Conservation (phyloP, 2,113 vertebrate species). For the Argyrosomus japonicus region DNA sequence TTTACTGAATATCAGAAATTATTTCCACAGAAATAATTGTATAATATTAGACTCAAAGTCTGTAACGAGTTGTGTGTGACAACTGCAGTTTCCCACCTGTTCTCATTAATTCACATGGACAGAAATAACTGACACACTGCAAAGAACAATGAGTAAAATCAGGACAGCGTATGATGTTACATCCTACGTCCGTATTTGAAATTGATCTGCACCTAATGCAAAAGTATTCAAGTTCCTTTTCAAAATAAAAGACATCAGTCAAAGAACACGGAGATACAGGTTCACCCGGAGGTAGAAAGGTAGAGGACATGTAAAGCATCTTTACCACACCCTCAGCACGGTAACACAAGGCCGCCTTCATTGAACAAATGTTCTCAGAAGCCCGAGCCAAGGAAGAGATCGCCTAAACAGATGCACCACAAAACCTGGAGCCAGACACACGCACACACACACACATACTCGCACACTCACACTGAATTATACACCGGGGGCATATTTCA, state of each 20-base stretch:
- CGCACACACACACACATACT: conserved; percentile 9
- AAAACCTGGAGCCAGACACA: conserved; percentile 14
- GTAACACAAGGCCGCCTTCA: conserved; percentile 36
- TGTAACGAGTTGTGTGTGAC: background rate
- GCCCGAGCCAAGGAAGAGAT: conserved; percentile 35
- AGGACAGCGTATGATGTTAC: background rate
- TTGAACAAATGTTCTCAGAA: conserved; percentile 27
- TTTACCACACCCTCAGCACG: conserved; percentile 11
- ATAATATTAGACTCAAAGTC: background rate
- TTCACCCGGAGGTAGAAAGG: background rate
- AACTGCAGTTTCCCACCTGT: background rate
- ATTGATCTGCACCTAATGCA: background rate
- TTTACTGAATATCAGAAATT: background rate
- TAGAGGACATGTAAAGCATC: background rate
- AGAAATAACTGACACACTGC: conserved; percentile 7
- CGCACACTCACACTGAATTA: conserved; percentile 21
- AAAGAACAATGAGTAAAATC: background rate
- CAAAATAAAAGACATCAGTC: background rate
- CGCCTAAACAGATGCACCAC: conserved; percentile 45
- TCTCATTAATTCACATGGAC: background rate
- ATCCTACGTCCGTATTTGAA: background rate
- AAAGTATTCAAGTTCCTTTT: background rate
- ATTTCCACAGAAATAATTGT: conserved; percentile 8
- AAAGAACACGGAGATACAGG: background rate
- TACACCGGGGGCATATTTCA: conserved; percentile 5